Base-by-base conservation (phyloP, 2,888 invertebrate species). In the Aproaerema taeniolella region DNA sequence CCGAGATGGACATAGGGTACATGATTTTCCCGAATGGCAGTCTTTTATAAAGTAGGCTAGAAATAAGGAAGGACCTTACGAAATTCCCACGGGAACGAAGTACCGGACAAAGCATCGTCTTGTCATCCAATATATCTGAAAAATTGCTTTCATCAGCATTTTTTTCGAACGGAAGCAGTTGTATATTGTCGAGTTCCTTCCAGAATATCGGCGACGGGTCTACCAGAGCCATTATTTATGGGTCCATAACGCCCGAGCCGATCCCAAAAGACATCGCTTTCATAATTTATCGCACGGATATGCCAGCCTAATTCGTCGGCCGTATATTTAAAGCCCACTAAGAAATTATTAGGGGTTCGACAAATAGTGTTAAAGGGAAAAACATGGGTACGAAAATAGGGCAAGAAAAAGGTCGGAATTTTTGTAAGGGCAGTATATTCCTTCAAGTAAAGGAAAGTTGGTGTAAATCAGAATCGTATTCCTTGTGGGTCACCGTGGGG, bases 221-320 rank as follows among this genome's bases (percentile, higher is more conserved):
- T 45, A 40, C 50, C 47, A 43, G 46, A 41, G 45, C 51, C 52
- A 60, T 67, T 67, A 71, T 72, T 72, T 71, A 73, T 60, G 60
- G 60, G 42, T 54, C 61, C 59, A 63, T 67, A 66, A 65, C 61
- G 61, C 56, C 51, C 61, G 43, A 58, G 55, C 61, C 73, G 60
- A 65, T 64, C 67, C 68, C 64, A 43, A 61, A 67, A 67, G 69
- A 72, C 72, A 68, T 72, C 68, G 68, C 69, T 73, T 71, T 70
- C 69, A 72, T 73, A 78, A 81, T 73, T 78, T 79, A 81, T 74
- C 62, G 61, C 58, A 47, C 50, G 69, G 66, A 78, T 79, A 75
- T 76, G 67, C 63, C 62, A 54, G 62, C 68, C 69, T 73, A 79
- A 80, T 80, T 79, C 71, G 63, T 67, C 61, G 55, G 53, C 55